A percentile compares a stretch with the other conserved stretches of the same genome.
These are phyloP conservation scores for Lasioglossum albipes DNA, from an alignment of 1,140 invertebrate genomes.

Conservation along the genomic window DNA sequence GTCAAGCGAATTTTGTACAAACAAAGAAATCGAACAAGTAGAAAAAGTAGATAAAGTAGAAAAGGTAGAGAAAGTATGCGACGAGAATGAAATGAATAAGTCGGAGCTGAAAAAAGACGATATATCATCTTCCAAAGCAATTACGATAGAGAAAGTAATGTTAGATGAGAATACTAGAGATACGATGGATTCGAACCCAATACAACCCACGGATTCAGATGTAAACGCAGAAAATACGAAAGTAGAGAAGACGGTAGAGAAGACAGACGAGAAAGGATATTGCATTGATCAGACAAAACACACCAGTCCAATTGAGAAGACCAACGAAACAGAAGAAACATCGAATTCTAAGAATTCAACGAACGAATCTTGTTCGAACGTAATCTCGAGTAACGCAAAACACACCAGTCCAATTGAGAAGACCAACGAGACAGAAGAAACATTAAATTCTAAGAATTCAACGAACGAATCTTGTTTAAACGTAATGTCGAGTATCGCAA, in stretches of 20 bases:
- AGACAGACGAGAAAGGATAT: constrained; percentile 18
- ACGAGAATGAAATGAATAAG: neutral
- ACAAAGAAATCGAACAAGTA: neutral
- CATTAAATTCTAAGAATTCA: no score
- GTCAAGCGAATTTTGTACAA: neutral
- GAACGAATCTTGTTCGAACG: no score
- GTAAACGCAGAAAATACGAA: neutral
- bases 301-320: no score
- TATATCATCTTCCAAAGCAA: neutral
- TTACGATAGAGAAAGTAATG: constrained; percentile 2
- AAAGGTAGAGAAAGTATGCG: neutral
- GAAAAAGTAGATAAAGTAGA: no score
- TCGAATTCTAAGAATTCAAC: no score
- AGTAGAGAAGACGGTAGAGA: neutral
- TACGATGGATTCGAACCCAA: neutral
- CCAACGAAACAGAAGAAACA: no score
- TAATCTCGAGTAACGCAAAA: no score
- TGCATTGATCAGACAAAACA: neutral
- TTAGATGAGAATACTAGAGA: neutral
- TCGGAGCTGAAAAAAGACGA: neutral
- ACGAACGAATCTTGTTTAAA: no score
- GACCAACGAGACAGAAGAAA: no score
- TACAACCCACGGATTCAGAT: neutral
- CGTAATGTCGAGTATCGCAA: no score
- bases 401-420: no score